phyloP scores from a whole-genome alignment of 2,888 invertebrate species.

The Tachina fera region DNA sequence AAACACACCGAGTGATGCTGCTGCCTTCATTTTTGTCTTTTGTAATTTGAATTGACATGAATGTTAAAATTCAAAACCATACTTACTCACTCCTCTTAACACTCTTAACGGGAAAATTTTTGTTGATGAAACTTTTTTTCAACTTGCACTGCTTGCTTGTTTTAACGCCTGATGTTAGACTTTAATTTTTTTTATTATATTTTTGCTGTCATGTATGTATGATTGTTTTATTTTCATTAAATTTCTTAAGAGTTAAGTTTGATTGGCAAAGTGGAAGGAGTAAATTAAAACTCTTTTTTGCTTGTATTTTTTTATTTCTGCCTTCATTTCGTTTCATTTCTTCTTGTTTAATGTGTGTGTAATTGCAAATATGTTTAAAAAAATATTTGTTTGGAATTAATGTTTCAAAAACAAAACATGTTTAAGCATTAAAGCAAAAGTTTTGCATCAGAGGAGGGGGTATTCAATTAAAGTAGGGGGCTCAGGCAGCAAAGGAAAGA shows the following conservation, averaged over 20 bases:
- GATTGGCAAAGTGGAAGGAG: slow-evolving; percentile 58
- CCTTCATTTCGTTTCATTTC: slow-evolving; percentile 53
- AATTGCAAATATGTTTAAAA: slow-evolving; percentile 77
- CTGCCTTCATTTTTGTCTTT: slow-evolving; percentile 68
- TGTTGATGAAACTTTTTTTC: slow-evolving; percentile 49
- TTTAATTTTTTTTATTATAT: slow-evolving; percentile 36
- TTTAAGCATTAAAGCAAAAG: slow-evolving; percentile 54
- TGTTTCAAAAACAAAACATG: slow-evolving; percentile 70
- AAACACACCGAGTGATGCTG: slow-evolving; percentile 34
- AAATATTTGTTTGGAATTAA: slow-evolving; percentile 70
- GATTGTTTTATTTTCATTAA: slow-evolving; percentile 72
- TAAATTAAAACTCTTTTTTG: slow-evolving; percentile 70
- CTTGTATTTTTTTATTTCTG: slow-evolving; percentile 6
- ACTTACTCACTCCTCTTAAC: slow-evolving; percentile 60
- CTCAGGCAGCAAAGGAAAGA: neutral
- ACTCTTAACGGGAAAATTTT: slow-evolving; percentile 12
- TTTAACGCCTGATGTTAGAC: slow-evolving; percentile 67
- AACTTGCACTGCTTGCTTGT: slow-evolving; percentile 43
- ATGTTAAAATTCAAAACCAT: slow-evolving; percentile 71
- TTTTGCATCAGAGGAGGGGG: neutral
- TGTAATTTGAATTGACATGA: slow-evolving; percentile 73
- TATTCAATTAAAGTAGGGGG: neutral
- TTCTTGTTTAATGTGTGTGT: slow-evolving; percentile 78
- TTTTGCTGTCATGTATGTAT: slow-evolving; percentile 56
- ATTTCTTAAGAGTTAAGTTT: slow-evolving; percentile 65